Evolutionary conservation across 2,797 vertebrate species (phyloP).

Genomic region (Sylvilagus floridanus): DNA sequence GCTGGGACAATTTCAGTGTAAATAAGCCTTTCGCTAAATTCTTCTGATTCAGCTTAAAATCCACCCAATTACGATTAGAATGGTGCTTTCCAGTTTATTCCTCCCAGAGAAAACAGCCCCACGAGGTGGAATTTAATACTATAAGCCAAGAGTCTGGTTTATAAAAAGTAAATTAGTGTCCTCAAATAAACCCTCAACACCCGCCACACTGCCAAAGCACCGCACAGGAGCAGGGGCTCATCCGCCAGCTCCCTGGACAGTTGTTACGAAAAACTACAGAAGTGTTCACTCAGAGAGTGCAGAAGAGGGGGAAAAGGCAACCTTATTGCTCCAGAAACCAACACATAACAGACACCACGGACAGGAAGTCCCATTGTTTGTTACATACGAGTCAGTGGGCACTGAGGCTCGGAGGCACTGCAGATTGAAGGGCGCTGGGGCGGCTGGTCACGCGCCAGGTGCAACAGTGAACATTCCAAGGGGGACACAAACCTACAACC

Average conservation of each 20-base stretch:
- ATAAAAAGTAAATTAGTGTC: slow-evolving; percentile 73
- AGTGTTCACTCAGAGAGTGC: background rate
- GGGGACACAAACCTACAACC: background rate
- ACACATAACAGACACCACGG: background rate
- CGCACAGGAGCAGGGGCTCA: background rate
- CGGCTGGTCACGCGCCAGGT: slow-evolving; percentile 9
- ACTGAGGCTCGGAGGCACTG: slow-evolving; percentile 7
- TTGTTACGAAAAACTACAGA: background rate
- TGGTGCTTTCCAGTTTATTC: slow-evolving; percentile 11
- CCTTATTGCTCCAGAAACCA: slow-evolving; percentile 21
- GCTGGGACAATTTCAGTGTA: background rate
- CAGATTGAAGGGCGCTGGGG: background rate
- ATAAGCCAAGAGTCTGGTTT: slow-evolving; percentile 50
- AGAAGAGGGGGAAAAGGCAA: background rate
- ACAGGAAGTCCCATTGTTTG: slow-evolving; percentile 6
- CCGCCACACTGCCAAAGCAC: background rate
- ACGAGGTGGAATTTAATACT: slow-evolving; percentile 27
- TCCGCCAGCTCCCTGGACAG: background rate
- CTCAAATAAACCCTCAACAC: slow-evolving; percentile 31
- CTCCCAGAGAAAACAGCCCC: slow-evolving; percentile 4
- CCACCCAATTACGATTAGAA: background rate
- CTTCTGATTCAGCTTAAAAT: slow-evolving; percentile 8
- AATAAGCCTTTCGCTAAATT: background rate
- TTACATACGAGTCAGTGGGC: background rate
- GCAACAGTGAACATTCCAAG: background rate